Evolutionary conservation across 2,888 invertebrate genomes (phyloP), one percentile per base, ranked within the genome.

Genomic region (Macropis europaea): DNA sequence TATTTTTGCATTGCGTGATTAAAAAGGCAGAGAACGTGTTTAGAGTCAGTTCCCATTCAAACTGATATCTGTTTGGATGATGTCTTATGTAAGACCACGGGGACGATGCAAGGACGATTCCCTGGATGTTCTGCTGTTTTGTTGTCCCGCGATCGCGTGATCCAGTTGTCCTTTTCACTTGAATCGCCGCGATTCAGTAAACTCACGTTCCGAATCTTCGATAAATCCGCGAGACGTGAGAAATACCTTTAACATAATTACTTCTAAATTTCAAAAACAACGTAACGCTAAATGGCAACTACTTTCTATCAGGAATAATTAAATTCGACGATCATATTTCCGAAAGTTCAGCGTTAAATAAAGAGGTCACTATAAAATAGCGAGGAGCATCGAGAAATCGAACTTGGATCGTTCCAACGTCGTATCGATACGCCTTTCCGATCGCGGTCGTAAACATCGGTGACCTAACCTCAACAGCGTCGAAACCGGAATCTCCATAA

Each of bases 1-100:
- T 81, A 81, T 81, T 81, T 81, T 81, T 81, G 77, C 80, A 81
- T 80, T 59, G 79, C 78, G 77, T 71, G 75, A 73, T 77, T 79
- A 76, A 76, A n/a, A n/a, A 76, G 67, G 69, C 57, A 72, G 68
- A 77, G 62, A 63, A 71, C 42, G 28, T 71, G 67, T 68, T 70
- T 72, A 75, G 53, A 61, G 57, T 71, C 68, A 59, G 61, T 71
- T 67, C 59, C 52, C 77, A 59, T 67, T 79, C 63, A 62, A n/a
- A 52, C 59, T 59, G 74, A 69, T 40, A 70, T 62, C 60, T 67
- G 66, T 54, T 62, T 63, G 72, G 38, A 53, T 48, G 73, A 52
- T 34, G 70, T 62, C 57, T 68, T 71, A 40, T 43, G 57, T 57
- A 63, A 77, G 69, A 36, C 53, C 50, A 13, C 34, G 34, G 47